phyloP scores from a whole-genome alignment of 1,140 invertebrate species.

The Lanistes nyassanus region DNA sequence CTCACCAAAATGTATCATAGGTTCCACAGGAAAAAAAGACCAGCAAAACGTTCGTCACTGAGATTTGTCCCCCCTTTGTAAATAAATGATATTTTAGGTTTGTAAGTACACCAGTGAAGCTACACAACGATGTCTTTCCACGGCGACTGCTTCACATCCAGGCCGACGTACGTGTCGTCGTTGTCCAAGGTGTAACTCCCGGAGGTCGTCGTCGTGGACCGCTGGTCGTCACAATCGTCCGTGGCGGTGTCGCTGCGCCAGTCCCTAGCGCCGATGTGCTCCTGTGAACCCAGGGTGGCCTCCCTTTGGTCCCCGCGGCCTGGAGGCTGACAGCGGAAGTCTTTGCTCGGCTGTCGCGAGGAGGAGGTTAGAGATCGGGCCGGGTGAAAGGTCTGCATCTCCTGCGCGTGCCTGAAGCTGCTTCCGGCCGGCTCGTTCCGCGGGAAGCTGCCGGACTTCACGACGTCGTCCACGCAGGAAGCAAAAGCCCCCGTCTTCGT shows the following conservation, averaged over 20 bases:
- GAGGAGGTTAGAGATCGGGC: not conserved
- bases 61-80: not conserved
- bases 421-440: constrained; percentile 4
- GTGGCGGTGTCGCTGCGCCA: constrained; percentile 39
- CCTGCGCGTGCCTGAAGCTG: constrained; percentile 12
- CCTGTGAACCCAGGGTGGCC: not conserved
- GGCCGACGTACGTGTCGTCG: constrained; percentile 30
- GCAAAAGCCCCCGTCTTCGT: not conserved
- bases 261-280: constrained; percentile 9
- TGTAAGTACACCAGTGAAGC: not conserved
- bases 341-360: not conserved
- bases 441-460: not conserved
- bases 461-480: not conserved
- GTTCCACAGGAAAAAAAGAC: not conserved
- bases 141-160: constrained; percentile 29
- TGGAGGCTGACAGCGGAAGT: not conserved
- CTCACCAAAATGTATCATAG: too few relatives aligned
- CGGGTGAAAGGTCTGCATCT: constrained; percentile 16
- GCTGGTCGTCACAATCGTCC: constrained; percentile 32
- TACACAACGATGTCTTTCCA: constrained; percentile 40
- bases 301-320: not conserved
- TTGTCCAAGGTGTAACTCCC: constrained; percentile 44
- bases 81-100: not conserved
- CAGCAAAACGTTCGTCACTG: not conserved
- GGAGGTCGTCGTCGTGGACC: constrained; percentile 38